A percentile compares a stretch with the other conserved stretches of the same genome.
These are phyloP conservation scores for Ostrea denselamellosa DNA, from an alignment of 1,140 invertebrate species.

Conservation along the genomic window DNA sequence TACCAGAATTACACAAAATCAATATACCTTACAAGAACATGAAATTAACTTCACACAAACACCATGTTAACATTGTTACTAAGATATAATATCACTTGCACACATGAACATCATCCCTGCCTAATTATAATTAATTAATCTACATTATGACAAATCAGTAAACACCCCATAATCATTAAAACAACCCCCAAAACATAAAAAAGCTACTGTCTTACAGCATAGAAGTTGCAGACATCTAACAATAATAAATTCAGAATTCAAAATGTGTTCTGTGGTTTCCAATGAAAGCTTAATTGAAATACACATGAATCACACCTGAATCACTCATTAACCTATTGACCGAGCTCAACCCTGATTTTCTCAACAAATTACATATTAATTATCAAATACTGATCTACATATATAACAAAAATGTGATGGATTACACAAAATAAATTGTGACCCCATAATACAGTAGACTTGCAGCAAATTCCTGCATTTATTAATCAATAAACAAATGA, in stretches of 20 bases:
- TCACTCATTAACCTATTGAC: conserved; percentile 41
- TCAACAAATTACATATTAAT: neutral
- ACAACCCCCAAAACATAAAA: neutral
- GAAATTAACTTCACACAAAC: conserved; percentile 9
- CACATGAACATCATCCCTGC: conserved; percentile 19
- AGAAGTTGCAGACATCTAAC: neutral
- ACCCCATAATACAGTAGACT: neutral
- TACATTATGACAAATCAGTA: neutral
- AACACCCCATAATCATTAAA: neutral
- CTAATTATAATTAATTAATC: conserved; percentile 18
- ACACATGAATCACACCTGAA: conserved; percentile 32
- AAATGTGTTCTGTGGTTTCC: neutral
- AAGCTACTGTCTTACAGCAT: neutral
- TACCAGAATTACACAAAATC: conserved; percentile 3
- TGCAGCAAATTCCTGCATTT: neutral
- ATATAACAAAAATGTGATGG: neutral
- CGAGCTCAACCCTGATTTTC: conserved; percentile 1
- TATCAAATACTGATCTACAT: neutral
- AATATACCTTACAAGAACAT: conserved; percentile 1
- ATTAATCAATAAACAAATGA: neutral
- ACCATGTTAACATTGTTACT: neutral
- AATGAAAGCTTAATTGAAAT: neutral
- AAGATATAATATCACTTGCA: conserved; percentile 9
- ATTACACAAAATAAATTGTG: neutral
- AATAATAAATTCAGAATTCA: neutral